Evolutionary conservation across 1,140 invertebrate genomes (phyloP).

Genomic region (Vollenhovia emeryi): DNA sequence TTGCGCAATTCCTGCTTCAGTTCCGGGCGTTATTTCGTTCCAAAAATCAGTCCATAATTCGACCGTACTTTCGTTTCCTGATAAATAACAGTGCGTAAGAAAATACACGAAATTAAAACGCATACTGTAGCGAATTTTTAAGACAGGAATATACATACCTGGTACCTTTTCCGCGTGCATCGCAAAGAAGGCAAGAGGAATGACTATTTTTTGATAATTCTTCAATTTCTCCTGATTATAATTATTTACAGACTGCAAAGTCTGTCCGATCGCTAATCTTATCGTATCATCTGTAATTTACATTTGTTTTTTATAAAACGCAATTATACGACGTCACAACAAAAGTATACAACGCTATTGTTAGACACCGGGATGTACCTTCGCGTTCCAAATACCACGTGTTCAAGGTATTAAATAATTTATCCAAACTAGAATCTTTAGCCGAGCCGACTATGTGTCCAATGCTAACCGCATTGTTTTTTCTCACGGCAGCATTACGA

Average conservation of each 20-base stretch:
- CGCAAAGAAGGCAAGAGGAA: constrained; percentile 95
- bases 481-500: constrained; percentile 92
- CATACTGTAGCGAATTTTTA: not conserved
- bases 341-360: not conserved
- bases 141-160: constrained; percentile 77
- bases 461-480: constrained; percentile 93
- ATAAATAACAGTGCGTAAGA: not conserved
- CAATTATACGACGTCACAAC: not conserved
- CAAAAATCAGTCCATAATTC: constrained; percentile 95
- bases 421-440: constrained; percentile 95
- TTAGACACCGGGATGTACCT: constrained; percentile 80
- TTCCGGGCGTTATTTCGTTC: constrained; percentile 94
- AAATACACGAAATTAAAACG: constrained; percentile 1
- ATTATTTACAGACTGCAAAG: constrained; percentile 92
- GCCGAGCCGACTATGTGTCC: constrained; percentile 94
- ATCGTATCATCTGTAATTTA: constrained; percentile 88
- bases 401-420: constrained; percentile 92
- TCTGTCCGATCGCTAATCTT: constrained; percentile 91
- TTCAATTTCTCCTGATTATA: constrained; percentile 94
- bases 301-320: constrained; percentile 22
- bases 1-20: constrained; percentile 92
- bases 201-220: constrained; percentile 90
- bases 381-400: constrained; percentile 92
- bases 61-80: constrained; percentile 87
- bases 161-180: constrained; percentile 93